A percentile compares a stretch with the other conserved stretches of the same genome.
Conservation (phyloP, 2,113 vertebrate genomes). For the Hippocampus abdominalis region DNA sequence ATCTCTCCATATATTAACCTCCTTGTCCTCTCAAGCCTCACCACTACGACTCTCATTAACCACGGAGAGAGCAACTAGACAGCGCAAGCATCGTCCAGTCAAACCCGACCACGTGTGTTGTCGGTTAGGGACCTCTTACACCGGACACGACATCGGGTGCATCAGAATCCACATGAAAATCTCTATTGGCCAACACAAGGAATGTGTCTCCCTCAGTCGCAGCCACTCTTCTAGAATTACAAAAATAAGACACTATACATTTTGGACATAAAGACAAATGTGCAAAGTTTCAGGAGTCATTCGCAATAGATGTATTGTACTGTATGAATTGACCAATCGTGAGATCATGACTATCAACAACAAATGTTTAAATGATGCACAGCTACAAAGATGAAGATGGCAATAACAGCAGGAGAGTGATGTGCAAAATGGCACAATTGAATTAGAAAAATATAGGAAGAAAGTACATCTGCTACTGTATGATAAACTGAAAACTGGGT, state of each 20-base stretch:
- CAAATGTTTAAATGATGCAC: too few relatives aligned
- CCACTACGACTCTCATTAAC: slow-evolving; percentile 44
- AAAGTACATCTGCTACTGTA: too few relatives aligned
- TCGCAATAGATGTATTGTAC: background rate
- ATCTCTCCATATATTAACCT: slow-evolving; percentile 67
- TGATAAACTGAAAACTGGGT: too few relatives aligned
- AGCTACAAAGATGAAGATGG: too few relatives aligned
- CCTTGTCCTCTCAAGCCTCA: slow-evolving; percentile 58
- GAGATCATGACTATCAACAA: background rate
- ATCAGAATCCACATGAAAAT: background rate
- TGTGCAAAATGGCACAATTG: too few relatives aligned
- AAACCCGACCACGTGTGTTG: background rate
- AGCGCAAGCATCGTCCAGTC: background rate
- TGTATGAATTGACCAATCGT: background rate
- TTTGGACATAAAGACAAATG: too few relatives aligned
- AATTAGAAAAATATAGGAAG: too few relatives aligned
- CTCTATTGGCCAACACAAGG: background rate
- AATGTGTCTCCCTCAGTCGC: background rate
- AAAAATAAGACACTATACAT: background rate
- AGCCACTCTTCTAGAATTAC: background rate
- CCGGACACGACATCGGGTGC: too few relatives aligned
- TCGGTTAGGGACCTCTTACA: background rate
- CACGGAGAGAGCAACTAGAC: slow-evolving; percentile 8
- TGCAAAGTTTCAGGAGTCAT: background rate
- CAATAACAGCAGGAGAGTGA: too few relatives aligned